phyloP scores from a whole-genome alignment of 2,113 vertebrate genomes.

The Lontra canadensis region DNA sequence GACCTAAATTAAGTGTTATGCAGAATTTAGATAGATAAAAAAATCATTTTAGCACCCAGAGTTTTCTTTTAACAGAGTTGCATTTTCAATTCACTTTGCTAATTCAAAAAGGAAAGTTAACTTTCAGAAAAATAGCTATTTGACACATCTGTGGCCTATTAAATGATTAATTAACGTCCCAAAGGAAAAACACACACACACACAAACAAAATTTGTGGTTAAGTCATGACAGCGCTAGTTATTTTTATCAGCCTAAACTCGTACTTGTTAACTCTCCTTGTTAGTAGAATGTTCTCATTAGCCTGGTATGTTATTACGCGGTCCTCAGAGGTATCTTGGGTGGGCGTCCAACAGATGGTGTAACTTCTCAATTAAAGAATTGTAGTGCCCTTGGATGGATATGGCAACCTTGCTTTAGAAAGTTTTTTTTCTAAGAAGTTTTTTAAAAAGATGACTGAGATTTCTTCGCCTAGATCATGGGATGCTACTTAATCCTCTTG shows the following conservation, averaged over 20 bases:
- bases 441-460: background rate
- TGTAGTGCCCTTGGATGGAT: background rate
- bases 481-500: background rate
- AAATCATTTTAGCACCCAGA: background rate
- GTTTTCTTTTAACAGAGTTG: background rate
- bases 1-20: background rate
- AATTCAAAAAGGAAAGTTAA: background rate
- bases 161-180: conserved; percentile 41
- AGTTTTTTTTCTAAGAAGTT: conserved; percentile 1
- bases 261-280: conserved; percentile 2
- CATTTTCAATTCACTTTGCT: background rate
- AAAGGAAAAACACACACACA: background rate
- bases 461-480: background rate
- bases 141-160: conserved; percentile 50
- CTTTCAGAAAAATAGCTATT: conserved; percentile 40
- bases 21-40: background rate
- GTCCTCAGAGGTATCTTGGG: background rate
- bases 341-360: conserved; percentile 30
- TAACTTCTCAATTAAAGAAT: conserved; percentile 46
- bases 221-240: conserved; percentile 7
- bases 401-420: background rate
- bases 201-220: conserved; percentile 41
- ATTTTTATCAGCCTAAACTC: conserved; percentile 54
- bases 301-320: conserved; percentile 57
- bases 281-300: conserved; percentile 68